Conservation (phyloP, 2,113 vertebrate genomes). For the Romanogobio albipinnatus region DNA sequence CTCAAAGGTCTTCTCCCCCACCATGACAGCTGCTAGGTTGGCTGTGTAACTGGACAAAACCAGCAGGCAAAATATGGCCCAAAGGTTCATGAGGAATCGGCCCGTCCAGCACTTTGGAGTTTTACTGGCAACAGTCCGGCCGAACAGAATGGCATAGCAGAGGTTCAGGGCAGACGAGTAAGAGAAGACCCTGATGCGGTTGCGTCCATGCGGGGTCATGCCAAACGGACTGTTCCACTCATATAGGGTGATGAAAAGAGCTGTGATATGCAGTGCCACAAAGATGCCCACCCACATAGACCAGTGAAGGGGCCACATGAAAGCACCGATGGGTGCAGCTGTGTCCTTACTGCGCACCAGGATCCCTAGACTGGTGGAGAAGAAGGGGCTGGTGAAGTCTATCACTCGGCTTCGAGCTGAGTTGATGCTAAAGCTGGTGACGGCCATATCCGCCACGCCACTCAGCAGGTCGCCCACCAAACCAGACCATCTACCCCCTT, state of each 20-base stretch:
- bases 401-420: constrained; percentile 89
- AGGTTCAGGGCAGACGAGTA: constrained; percentile 96
- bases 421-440: constrained; percentile 96
- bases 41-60: constrained; percentile 97
- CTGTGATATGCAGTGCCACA: constrained; percentile 88
- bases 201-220: constrained; percentile 91
- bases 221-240: constrained; percentile 97
- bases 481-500: constrained; percentile 89
- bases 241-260: constrained; percentile 93
- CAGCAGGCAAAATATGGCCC: constrained; percentile 96
- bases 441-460: constrained; percentile 89
- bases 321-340: constrained; percentile 89
- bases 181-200: constrained; percentile 90
- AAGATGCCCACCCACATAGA: constrained; percentile 98
- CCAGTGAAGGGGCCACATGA: constrained; percentile 98
- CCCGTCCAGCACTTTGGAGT: constrained; percentile 95
- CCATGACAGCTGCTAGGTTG: constrained; percentile 92
- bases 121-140: constrained; percentile 92
- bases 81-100: constrained; percentile 96
- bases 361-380: constrained; percentile 97
- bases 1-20: constrained; percentile 90
- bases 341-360: constrained; percentile 90
- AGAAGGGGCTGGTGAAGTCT: constrained; percentile 97
- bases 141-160: constrained; percentile 96
- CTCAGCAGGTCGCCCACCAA: constrained; percentile 92